Base-by-base conservation (phyloP, 2,888 invertebrate genomes). In the Hyppa rectilinea region DNA sequence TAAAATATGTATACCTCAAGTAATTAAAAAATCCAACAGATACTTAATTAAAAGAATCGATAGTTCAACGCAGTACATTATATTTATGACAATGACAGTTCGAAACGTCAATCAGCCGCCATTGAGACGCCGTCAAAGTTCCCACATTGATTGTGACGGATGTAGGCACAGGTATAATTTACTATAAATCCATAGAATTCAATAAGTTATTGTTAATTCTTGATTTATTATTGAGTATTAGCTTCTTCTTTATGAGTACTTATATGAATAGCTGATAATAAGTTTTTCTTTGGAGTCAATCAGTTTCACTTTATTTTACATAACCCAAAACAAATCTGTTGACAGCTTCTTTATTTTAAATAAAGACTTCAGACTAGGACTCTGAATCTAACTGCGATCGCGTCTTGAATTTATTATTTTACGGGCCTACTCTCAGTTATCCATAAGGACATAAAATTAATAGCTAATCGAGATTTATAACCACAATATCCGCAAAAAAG, bases 61-160 rank as follows among this genome's bases (percentile, higher is more conserved):
- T 78, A 74, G 40, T 50, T 58, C 60, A 64, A 23, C 47, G 20
- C 20, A 12, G 45, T 58, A 43, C 50, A 59, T 55, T 65, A n/a
- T n/a, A n/a, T n/a, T n/a, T n/a, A 23, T 67, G 58, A 63, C 52
- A 58, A 56, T 72, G 74, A 62, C 79, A 62, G 67, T 53, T 63
- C 34, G 17, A 40, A 61, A 72, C 69, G 83, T 80, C 77, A 83
- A 82, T 83, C 81, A 83, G 34, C 20, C 43, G 58, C 74, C 64
- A 72, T 83, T 83, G 82, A 80, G 47, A 56, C 7, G 45, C 64
- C 64, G 63, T 78, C 64, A 71, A 61, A 66, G 38, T 66, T 64
- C 49, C 50, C 45, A 65, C 59, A 77, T 77, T 75, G 71, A 83
- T 62, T 61, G 47, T 67, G 69, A 73, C 73, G 67, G 34, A 62